Conservation (phyloP, 2,797 vertebrate species). For the Tachyglossus aculeatus region DNA sequence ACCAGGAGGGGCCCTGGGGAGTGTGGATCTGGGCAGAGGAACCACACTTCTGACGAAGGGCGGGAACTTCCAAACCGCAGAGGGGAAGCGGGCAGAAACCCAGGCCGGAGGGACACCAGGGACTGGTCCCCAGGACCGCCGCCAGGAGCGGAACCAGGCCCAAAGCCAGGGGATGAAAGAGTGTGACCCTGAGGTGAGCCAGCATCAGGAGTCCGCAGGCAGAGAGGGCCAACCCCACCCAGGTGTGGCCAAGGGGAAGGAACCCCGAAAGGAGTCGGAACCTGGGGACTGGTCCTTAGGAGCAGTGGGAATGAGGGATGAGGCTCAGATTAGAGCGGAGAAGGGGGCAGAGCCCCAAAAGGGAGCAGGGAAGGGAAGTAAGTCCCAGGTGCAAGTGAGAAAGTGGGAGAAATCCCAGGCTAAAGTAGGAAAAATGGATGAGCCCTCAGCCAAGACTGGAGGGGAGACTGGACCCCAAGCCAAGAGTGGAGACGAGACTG, state of each 20-base stretch:
- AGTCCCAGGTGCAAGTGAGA: neutral
- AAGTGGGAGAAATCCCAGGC: neutral
- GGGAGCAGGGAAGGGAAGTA: constrained; percentile 7
- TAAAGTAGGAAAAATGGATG: constrained; percentile 7
- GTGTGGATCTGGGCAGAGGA: neutral
- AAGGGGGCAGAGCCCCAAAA: neutral
- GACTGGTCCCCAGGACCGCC: neutral
- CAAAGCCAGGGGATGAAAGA: neutral
- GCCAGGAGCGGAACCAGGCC: neutral
- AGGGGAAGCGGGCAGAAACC: neutral
- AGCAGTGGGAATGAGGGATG: neutral
- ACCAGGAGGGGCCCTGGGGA: neutral
- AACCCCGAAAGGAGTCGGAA: neutral
- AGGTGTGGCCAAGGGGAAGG: neutral
- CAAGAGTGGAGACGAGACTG: neutral
- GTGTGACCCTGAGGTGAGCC: fast-evolving
- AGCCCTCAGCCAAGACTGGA: neutral
- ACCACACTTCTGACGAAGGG: neutral
- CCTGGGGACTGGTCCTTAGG: neutral
- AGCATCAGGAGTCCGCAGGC: neutral
- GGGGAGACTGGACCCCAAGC: neutral
- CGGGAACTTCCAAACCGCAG: neutral
- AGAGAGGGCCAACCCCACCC: neutral
- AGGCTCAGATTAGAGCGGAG: no score
- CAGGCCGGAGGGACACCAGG: neutral